Base-by-base conservation (phyloP, 1,140 invertebrate species). In the Bombus polaris region DNA sequence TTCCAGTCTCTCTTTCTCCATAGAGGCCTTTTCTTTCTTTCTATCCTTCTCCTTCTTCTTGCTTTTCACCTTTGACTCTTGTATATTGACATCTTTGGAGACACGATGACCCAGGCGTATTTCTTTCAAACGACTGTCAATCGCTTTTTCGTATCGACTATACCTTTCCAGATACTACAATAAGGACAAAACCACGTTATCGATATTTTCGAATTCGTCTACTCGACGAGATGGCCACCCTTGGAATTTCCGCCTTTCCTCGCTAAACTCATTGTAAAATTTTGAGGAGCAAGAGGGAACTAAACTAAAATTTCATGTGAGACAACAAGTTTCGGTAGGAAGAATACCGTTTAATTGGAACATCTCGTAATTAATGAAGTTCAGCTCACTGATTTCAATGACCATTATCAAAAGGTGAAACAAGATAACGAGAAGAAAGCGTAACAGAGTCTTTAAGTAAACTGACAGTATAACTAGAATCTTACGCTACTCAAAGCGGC, bases 401-500 rank as follows among this genome's bases (percentile, higher is more conserved):
- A 8, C 5, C 18, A 22, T 53, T 8, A 53, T 53, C 47, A 53
- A 53, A 47, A 39, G 3, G 10, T 25, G 15, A 39, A 39, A 5
- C 22, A 12, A 39, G 37, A 2, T 72, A 25, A 39, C 37, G 4
- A 71, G 22, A 25, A 22, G 47, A 22, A 53, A 53, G 47, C 47
- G 47, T 53, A 53, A 53, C 1, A 53, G 5, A 53, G 6, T 53
- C 18, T 53, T 53, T 53, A 53, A 53, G 47, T 53, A 53, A 53
- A 53, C 18, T 53, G 47, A 22, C 47, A 22, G 47, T 53, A 53
- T 53, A 53, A 53, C 4, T 0, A 42, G 25, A n/a, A 37, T 75
- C 83, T 85, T 96, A 98, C 98, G 68, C 97, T 96, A 18, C 97
- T 97, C 28, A 99, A 94, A 18, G 98, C 94, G 57, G 96, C 95